A percentile compares a stretch with the other conserved stretches of the same genome.
Evolutionary conservation across 2,113 vertebrate genomes (phyloP).

Genomic region (Larimichthys crocea): DNA sequence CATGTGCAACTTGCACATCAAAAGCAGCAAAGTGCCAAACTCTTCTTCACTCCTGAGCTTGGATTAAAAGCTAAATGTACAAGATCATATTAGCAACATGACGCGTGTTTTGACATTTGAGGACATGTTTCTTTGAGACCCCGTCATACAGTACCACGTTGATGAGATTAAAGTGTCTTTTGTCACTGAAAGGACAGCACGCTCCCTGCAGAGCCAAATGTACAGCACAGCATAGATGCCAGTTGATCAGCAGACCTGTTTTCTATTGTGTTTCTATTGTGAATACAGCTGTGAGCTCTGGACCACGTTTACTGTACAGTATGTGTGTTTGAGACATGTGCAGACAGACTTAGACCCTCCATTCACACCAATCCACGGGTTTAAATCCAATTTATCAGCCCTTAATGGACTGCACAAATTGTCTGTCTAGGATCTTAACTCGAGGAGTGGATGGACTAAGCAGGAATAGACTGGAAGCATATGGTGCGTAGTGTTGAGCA

Average conservation of each 20-base stretch:
- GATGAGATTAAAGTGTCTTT: slow-evolving; percentile 47
- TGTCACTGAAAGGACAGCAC: slow-evolving; percentile 36
- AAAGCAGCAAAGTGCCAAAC: slow-evolving; percentile 34
- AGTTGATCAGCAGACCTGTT: slow-evolving; percentile 36
- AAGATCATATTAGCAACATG: slow-evolving; percentile 19
- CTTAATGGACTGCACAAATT: slow-evolving; percentile 82
- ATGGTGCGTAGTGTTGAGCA: slow-evolving; percentile 30
- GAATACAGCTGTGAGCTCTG: slow-evolving; percentile 45
- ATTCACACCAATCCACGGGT: slow-evolving; percentile 67
- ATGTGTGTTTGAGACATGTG: slow-evolving; percentile 29
- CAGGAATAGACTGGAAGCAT: slow-evolving; percentile 54
- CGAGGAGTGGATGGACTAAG: slow-evolving; percentile 52
- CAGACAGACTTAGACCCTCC: slow-evolving; percentile 53
- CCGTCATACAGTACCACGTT: slow-evolving; percentile 11
- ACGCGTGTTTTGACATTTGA: background rate
- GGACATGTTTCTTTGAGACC: slow-evolving; percentile 21
- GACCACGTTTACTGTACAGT: background rate
- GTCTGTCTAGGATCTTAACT: slow-evolving; percentile 75
- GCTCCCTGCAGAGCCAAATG: background rate
- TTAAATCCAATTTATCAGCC: slow-evolving; percentile 83
- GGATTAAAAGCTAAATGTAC: slow-evolving; percentile 46
- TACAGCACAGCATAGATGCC: slow-evolving; percentile 24
- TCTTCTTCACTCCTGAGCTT: slow-evolving; percentile 10
- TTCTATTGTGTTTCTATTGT: slow-evolving; percentile 43
- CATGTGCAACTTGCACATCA: slow-evolving; percentile 20